Percentiles rank a stretch among this genome's conserved stretches.
Evolutionary conservation across 2,888 invertebrate species (phyloP).

Genomic region (Drosophila tanythrix): DNA sequence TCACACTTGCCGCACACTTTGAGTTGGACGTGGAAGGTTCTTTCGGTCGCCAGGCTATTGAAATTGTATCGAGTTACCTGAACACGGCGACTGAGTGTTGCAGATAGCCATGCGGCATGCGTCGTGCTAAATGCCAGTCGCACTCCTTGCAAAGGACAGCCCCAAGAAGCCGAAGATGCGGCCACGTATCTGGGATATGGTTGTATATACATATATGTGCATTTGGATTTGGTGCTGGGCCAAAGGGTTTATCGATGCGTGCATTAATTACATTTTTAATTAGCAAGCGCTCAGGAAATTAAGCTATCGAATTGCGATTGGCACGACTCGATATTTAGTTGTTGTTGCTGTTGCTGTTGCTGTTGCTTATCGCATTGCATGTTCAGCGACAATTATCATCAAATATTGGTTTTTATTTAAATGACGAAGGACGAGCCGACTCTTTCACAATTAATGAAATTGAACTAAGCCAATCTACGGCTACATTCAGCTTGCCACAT

Average conservation of each 20-base stretch:
- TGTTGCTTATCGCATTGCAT: conserved; percentile 61
- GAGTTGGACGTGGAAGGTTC: conserved; percentile 27
- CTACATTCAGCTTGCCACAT: neutral
- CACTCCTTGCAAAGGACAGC: conserved; percentile 55
- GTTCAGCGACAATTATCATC: conserved; percentile 77
- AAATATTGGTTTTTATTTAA: conserved; percentile 76
- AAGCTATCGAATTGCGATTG: conserved; percentile 81
- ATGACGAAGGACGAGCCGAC: conserved; percentile 55
- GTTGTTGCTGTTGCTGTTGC: neutral
- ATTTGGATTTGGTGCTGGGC: neutral
- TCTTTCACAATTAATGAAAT: conserved; percentile 78
- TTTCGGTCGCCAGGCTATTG: conserved; percentile 64
- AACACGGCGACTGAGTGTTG: conserved; percentile 64
- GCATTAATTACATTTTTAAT: conserved; percentile 82
- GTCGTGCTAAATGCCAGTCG: conserved; percentile 64
- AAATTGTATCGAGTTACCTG: conserved; percentile 73
- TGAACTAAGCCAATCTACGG: conserved; percentile 26
- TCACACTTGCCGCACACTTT: conserved; percentile 80
- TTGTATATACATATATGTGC: neutral
- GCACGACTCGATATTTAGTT: conserved; percentile 27
- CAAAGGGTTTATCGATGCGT: conserved; percentile 62
- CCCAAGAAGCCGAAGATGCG: conserved; percentile 11
- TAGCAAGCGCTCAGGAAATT: conserved; percentile 75
- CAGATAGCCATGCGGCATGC: conserved; percentile 40
- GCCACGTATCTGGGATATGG: neutral